phyloP scores from a whole-genome alignment of 2,888 invertebrate species.

The Drosophila buzzatii region DNA sequence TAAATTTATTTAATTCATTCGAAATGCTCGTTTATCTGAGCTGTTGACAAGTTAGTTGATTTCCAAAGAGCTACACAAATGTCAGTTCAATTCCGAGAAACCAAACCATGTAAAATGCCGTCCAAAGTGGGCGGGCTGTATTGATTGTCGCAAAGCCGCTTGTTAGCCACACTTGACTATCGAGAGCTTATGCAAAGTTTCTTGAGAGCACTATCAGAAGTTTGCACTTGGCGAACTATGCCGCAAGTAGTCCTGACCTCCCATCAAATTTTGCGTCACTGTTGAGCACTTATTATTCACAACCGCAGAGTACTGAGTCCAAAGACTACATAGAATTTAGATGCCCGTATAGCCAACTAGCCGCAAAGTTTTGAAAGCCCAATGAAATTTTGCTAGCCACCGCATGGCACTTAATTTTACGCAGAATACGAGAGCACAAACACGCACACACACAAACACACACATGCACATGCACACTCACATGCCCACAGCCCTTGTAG shows the following conservation, averaged over 20 bases:
- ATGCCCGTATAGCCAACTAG: conserved; percentile 29
- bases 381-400: conserved; percentile 73
- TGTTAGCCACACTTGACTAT: conserved; percentile 44
- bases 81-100: conserved; percentile 1
- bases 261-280: conserved; percentile 48
- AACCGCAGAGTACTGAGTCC: conserved; percentile 47
- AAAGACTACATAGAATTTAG: conserved; percentile 26
- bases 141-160: conserved; percentile 16
- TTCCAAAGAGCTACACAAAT: conserved; percentile 2
- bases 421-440: conserved; percentile 41
- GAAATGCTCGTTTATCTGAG: neutral
- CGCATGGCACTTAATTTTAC: conserved; percentile 76
- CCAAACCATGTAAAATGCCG: neutral
- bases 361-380: conserved; percentile 79
- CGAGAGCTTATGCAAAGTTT: conserved; percentile 17
- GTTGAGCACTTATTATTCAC: conserved; percentile 45
- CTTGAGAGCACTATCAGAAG: conserved; percentile 30
- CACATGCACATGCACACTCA: conserved; percentile 12
- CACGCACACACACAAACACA: conserved; percentile 10
- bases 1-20: neutral
- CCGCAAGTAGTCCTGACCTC: conserved; percentile 36
- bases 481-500: conserved; percentile 46
- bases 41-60: neutral
- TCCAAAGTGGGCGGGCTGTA: conserved; percentile 1
- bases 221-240: conserved; percentile 35